Evolutionary conservation across 2,888 invertebrate species (phyloP).

Genomic region (Calameuta pallipes): DNA sequence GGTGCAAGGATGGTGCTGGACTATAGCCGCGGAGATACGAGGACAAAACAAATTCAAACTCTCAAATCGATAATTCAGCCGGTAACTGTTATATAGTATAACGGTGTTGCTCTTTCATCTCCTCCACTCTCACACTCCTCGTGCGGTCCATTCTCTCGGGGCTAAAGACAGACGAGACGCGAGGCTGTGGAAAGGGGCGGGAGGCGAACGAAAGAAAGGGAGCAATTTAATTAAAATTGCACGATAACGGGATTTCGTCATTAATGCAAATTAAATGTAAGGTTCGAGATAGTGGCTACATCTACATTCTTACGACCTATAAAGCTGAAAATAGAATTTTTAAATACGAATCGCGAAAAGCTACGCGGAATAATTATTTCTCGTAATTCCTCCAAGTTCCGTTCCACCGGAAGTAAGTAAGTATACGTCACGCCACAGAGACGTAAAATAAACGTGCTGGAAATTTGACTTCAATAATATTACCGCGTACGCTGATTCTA

Average conservation of each 20-base stretch:
- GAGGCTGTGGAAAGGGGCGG: neutral
- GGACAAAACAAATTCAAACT: neutral
- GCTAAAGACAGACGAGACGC: neutral
- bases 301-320: slow-evolving; percentile 17
- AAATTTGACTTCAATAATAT: neutral
- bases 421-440: neutral
- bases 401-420: neutral
- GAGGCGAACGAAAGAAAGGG: neutral
- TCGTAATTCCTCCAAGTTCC: neutral
- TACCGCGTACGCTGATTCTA: neutral
- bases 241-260: slow-evolving; percentile 18
- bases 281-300: slow-evolving; percentile 5
- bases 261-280: slow-evolving; percentile 22
- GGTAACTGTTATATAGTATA: neutral
- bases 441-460: neutral
- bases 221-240: slow-evolving; percentile 19
- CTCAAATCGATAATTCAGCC: neutral
- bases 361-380: slow-evolving; percentile 7
- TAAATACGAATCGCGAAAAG: neutral
- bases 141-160: neutral
- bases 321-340: slow-evolving; percentile 13
- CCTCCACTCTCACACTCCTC: neutral
- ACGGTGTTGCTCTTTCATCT: neutral
- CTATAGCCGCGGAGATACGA: neutral
- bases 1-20: neutral